These are phyloP conservation scores for Oopsacas minuta DNA, from an alignment of 37 sponge, comb jelly and placozoan species.

Conservation along the genomic window DNA sequence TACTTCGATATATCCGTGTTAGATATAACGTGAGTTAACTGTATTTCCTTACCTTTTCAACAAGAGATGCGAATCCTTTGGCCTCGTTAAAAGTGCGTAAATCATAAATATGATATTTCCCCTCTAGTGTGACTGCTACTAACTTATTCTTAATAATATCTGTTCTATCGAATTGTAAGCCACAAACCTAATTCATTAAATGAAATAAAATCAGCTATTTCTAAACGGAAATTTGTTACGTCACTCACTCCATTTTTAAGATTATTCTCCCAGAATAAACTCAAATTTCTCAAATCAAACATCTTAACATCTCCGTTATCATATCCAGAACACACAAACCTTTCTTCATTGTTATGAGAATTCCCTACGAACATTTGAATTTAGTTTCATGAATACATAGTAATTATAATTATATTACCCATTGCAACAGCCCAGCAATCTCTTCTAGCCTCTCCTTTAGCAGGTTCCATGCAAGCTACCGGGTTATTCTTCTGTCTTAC, in stretches of 20 bases:
- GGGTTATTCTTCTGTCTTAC: constrained; percentile 74
- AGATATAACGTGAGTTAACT: too few relatives aligned
- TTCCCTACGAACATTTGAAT: too few relatives aligned
- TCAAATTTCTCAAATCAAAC: constrained; percentile 93
- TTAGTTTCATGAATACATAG: background rate
- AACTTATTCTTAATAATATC: constrained; percentile 95
- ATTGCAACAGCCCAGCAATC: constrained; percentile 98
- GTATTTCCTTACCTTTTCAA: constrained; percentile 93
- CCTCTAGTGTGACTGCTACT: constrained; percentile 79
- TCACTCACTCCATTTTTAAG: constrained; percentile 86
- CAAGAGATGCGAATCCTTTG: constrained; percentile 75
- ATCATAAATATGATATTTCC: constrained; percentile 69
- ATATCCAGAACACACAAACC: constrained; percentile 91
- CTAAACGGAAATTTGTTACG: background rate
- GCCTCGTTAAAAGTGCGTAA: constrained; percentile 72
- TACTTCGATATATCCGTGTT: too few relatives aligned
- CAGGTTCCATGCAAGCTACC: constrained; percentile 94
- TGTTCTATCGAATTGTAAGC: constrained; percentile 86
- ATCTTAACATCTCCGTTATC: constrained; percentile 98
- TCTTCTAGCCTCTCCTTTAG: constrained; percentile 71
- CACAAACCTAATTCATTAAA: constrained; percentile 57
- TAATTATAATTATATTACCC: too few relatives aligned
- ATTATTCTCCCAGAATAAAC: constrained; percentile 90
- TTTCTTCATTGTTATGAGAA: constrained; percentile 73
- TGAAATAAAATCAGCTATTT: background rate